Base-by-base conservation (phyloP, 1,140 invertebrate species). In the Tyrophagus putrescentiae region DNA sequence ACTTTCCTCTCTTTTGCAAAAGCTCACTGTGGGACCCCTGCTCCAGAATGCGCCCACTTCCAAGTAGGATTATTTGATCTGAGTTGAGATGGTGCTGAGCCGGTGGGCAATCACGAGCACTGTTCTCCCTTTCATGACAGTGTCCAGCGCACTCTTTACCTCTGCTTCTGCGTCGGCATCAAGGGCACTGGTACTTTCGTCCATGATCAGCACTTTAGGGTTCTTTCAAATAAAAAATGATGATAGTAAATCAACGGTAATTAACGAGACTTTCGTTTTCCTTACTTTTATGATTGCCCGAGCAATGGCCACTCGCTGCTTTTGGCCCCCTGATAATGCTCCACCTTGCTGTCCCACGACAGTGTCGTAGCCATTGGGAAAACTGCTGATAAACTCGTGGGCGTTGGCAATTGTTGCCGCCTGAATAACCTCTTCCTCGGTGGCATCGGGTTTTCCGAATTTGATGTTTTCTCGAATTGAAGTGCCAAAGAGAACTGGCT, bases 381-480 rank as follows among this genome's bases (percentile, higher is more conserved):
- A 89, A n/a, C 71, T 71, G 0, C 60, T 72, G 41, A 97, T 90
- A 72, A 97, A 97, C 28, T 83, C 80, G 72, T 94, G 79, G 3
- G 91, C 92, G 73, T 96, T 93, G 11, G 93, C 90, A 39, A 85
- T 72, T 68, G 80, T 80, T 0, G 91, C 87, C 11, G 87, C 92
- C 72, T 82, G 76, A 31, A 76, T 72, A 1, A 85, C 71, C 79
- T 84, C 77, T 32, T 70, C 62, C 68, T 80, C 77, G 23, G 73
- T 76, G 13, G 79, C 80, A 66, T 73, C 68, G n/a, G 77, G 76
- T 52, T 70, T 70, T 0, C 90, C 90, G 70, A 92, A 95, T 59
- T 87, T 77, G 60, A 96, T 96, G 73, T 96, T 96, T 75, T 96
- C 92, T 72, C 80, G 77, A 9, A 96, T 82, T n/a, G 81, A 81